Evolutionary conservation across 1,140 invertebrate species (phyloP).

Genomic region (Dendrolimus kikuchii): DNA sequence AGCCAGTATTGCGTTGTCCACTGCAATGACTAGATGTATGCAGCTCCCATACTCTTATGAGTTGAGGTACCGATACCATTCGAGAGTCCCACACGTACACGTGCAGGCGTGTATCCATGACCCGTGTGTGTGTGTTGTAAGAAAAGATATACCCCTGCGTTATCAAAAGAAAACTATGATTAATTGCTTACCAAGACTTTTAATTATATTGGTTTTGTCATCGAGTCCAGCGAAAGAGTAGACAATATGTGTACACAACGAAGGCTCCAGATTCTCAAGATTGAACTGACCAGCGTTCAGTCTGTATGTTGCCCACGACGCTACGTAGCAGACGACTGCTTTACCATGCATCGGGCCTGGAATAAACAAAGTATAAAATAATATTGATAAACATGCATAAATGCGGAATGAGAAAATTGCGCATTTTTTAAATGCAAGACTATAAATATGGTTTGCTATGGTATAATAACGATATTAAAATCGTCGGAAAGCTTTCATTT

Average conservation of each 20-base stretch:
- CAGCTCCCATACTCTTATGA: too few relatives aligned
- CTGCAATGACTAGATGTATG: too few relatives aligned
- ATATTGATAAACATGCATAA: not conserved
- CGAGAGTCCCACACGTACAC: too few relatives aligned
- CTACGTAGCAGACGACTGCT: constrained; percentile 85
- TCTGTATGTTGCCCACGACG: constrained; percentile 84
- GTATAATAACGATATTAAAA: too few relatives aligned
- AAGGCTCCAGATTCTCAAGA: constrained; percentile 81
- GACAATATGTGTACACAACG: constrained; percentile 89
- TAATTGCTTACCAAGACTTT: constrained; percentile 71
- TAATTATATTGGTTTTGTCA: constrained; percentile 76
- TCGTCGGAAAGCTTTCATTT: too few relatives aligned
- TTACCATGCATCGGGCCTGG: constrained; percentile 51
- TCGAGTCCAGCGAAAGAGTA: constrained; percentile 91
- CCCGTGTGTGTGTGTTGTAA: too few relatives aligned
- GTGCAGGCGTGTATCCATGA: too few relatives aligned
- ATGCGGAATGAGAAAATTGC: not conserved
- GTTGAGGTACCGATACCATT: too few relatives aligned
- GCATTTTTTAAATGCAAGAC: not conserved
- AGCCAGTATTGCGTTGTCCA: too few relatives aligned
- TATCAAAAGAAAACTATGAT: not conserved
- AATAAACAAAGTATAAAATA: constrained; percentile 9
- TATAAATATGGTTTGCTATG: not conserved
- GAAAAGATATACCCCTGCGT: too few relatives aligned
- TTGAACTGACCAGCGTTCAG: constrained; percentile 76